A percentile compares a stretch with the other conserved stretches of the same genome.
These are phyloP conservation scores for Diabrotica balteata DNA, from an alignment of 2,888 invertebrate species.

Conservation along the genomic window DNA sequence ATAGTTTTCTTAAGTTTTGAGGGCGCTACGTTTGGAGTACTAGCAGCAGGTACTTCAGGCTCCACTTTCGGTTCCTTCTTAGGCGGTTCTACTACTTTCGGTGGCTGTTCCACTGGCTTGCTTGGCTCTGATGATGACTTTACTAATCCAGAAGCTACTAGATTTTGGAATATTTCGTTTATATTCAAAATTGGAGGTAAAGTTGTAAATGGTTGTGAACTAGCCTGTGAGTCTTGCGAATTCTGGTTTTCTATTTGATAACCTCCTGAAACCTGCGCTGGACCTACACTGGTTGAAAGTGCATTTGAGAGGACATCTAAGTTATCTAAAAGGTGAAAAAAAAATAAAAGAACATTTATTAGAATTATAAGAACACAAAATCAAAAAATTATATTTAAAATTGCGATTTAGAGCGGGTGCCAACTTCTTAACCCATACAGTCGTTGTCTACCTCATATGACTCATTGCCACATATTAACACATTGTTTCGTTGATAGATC, in stretches of 20 bases:
- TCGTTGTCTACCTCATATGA: no score
- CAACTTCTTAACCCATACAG: no score
- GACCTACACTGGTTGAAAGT: slow-evolving; percentile 68
- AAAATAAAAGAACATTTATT: background rate
- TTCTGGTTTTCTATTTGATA: slow-evolving; percentile 62
- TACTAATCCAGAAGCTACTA: slow-evolving; percentile 86
- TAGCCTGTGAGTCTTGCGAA: background rate
- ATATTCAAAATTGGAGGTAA: slow-evolving; percentile 66
- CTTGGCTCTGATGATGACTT: slow-evolving; percentile 51
- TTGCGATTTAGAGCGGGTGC: no score
- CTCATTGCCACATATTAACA: no score
- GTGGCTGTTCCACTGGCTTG: slow-evolving; percentile 18
- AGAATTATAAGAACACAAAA: background rate
- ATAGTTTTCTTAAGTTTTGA: slow-evolving; percentile 43
- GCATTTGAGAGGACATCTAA: slow-evolving; percentile 73
- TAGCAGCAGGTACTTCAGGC: background rate
- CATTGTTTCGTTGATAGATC: no score
- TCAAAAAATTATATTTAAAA: background rate
- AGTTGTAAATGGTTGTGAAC: slow-evolving; percentile 30
- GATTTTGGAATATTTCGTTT: slow-evolving; percentile 82
- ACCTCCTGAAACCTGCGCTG: slow-evolving; percentile 60
- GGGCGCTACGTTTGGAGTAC: slow-evolving; percentile 8
- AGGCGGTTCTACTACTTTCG: background rate
- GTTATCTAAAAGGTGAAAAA: slow-evolving; percentile 56
- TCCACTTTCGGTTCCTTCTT: background rate